Evolutionary conservation across 2,797 vertebrate species (phyloP), one percentile per base, ranked within the genome.

Genomic region (Momotus momota): DNA sequence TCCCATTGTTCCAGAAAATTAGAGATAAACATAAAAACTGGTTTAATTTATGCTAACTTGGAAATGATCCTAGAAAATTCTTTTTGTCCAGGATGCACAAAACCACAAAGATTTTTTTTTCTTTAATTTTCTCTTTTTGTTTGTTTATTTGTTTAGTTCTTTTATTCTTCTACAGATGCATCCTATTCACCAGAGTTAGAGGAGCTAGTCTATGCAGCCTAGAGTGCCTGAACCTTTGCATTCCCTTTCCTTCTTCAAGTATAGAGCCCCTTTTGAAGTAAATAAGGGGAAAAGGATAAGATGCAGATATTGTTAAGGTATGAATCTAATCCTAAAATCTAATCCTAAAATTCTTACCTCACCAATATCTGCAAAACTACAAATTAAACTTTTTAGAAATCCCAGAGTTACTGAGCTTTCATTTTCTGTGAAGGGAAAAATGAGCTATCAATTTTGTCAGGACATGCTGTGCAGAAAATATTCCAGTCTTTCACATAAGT

Each of bases 101-200:
- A 67, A 3, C 0, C 0, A 22, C 14, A 3, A 67, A 21, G 35
- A 38, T 71, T 31, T 35, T 35, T 35, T 35, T 35, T 35, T 35
- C 35, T 35, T 35, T 35, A 35, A 35, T 35, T 67, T 31, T 12
- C 27, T 46, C 23, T 19, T 23, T 8, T 46, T 77, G 12, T 29
- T 79, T 40, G 6, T 29, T 83, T 69, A 10, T 18, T 46, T 48
- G 13, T 3, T 31, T 54, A 20, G 0, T 3, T 26, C 38, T 60
- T 70, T 45, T 4, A 11, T 22, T 38, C 12, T 81, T 49, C 12
- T 57, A 46, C 14, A 74, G 16, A 26, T n/a, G 5, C 17, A n/a
- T 29, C 19, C 60, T 48, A 10, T 43, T 52, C 26, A 52, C 20
- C 48, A 55, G 23, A 60, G 27, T 25, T 73, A 52, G 16, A 49